These are phyloP conservation scores for Oryctolagus cuniculus DNA, from an alignment of 2,113 vertebrate genomes.

Conservation along the genomic window mOryCun1.1 NC_091432.1:190053501-190054000, in stretches of 20 bases:
- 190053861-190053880: slow-evolving; percentile 41
- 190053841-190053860: slow-evolving; percentile 58
- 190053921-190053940: slow-evolving; percentile 34
- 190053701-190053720: slow-evolving; percentile 70
- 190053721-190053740: slow-evolving; percentile 74
- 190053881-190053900: slow-evolving; percentile 2
- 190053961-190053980: slow-evolving; percentile 32
- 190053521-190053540: slow-evolving; percentile 29
- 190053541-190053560: slow-evolving; percentile 30
- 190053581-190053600: slow-evolving; percentile 71
- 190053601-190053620: slow-evolving; percentile 75
- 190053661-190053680: slow-evolving; percentile 56
- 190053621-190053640: slow-evolving; percentile 77
- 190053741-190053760: slow-evolving; percentile 78
- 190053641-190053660: slow-evolving; percentile 75
- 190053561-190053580: slow-evolving; percentile 52
- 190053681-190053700: slow-evolving; percentile 74
- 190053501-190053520: neutral
- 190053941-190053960: neutral
- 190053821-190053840: slow-evolving; percentile 71
- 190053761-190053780: slow-evolving; percentile 70
- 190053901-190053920: slow-evolving; percentile 43
- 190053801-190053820: slow-evolving; percentile 75
- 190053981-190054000: slow-evolving; percentile 47
- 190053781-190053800: slow-evolving; percentile 76